phyloP scores from a whole-genome alignment of 64 coral and sea anemone genomes.

The Platygyra sinensis region DNA sequence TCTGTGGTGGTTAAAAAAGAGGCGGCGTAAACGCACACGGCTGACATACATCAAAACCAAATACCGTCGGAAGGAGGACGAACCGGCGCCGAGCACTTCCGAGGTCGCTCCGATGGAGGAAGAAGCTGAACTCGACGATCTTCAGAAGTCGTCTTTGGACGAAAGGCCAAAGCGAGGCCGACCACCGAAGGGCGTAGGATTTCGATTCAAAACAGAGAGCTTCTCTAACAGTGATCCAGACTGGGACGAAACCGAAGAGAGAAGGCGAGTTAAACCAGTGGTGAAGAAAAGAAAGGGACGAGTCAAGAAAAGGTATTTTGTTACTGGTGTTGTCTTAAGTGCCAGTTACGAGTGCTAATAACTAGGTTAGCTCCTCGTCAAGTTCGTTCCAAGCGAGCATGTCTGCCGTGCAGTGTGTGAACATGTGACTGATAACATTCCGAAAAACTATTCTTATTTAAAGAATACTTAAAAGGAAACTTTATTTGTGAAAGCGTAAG shows the following conservation, averaged over 20 bases:
- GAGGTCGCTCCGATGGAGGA: slow-evolving; percentile 34
- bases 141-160: slow-evolving; percentile 28
- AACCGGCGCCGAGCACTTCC: slow-evolving; percentile 54
- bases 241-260: slow-evolving; percentile 79
- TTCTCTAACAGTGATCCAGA: slow-evolving; percentile 73
- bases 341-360: not conserved
- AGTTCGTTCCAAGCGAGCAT: too few species aligned
- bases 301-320: slow-evolving; percentile 52
- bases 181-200: slow-evolving; percentile 57
- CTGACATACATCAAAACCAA: slow-evolving; percentile 84
- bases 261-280: slow-evolving; percentile 50
- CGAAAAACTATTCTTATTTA: too few species aligned
- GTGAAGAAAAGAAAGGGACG: slow-evolving; percentile 74
- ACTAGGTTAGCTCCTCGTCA: too few species aligned
- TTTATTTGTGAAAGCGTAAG: too few species aligned
- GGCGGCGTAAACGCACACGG: slow-evolving; percentile 63
- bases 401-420: too few species aligned
- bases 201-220: slow-evolving; percentile 40
- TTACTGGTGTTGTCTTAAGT: not conserved
- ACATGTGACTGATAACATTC: too few species aligned
- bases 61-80: slow-evolving; percentile 81
- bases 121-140: slow-evolving; percentile 52
- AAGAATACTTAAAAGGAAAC: too few species aligned
- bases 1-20: slow-evolving; percentile 94
- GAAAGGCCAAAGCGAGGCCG: slow-evolving; percentile 83